Evolutionary conservation across 2,797 vertebrate genomes (phyloP), one percentile per base, ranked within the genome.

Genomic region (Pipistrellus kuhlii): DNA sequence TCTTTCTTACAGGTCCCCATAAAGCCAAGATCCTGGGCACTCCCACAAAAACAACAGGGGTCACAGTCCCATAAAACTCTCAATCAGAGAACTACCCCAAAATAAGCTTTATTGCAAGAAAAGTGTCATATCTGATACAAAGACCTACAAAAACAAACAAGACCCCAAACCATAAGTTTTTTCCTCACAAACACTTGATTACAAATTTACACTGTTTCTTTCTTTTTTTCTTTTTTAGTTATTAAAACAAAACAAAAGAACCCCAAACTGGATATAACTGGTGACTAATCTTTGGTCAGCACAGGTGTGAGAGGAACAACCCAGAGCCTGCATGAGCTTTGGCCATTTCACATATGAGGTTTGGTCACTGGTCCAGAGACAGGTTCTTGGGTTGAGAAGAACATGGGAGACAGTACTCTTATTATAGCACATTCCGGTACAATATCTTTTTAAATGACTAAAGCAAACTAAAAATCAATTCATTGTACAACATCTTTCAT

Each of bases 71-170:
- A 90, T 23, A 62, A 96, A 96, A 96, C 57, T 94, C 46, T 51
- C 83, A 92, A 69, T 38, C 92, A 90, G 93, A 81, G 91, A 91
- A 51, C 2, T 98, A 98, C 95, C 93, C 97, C 98, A 98, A 98
- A 98, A 98, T 98, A 98, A 98, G 98, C 95, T 98, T 98, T 98
- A 98, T 98, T 98, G 97, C 96, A 98, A 98, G 96, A 96, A 97
- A 98, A 98, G 95, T 97, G 90, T 97, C 96, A 96, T 97, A 98
- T 90, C 85, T 92, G 94, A 97, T 98, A 98, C 96, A 98, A n/a
- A 98, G 93, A 97, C 73, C 94, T 97, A 97, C 72, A 97, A 97
- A 97, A 97, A 96, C 96, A 97, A 93, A 85, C 94, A 95, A 93
- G 96, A 96, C 81, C 94, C 94, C 96, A 97, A 95, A 75, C 85